Evolutionary conservation across 2,888 invertebrate species (phyloP).

Genomic region (Drosophila limbata): DNA sequence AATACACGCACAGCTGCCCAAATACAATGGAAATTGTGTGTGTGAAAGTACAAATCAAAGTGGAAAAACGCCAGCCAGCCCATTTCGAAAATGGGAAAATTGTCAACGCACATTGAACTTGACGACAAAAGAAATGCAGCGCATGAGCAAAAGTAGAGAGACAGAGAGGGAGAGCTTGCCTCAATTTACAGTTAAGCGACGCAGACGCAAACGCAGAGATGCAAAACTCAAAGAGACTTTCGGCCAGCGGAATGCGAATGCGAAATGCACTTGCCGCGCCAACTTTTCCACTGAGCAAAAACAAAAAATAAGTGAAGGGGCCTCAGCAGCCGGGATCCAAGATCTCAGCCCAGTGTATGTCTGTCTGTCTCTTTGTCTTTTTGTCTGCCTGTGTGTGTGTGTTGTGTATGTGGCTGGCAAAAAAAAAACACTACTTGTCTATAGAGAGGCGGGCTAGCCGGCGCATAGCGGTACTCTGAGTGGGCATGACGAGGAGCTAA

Average conservation of each 20-base stretch:
- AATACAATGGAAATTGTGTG: slow-evolving; percentile 60
- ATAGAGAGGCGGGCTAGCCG: slow-evolving; percentile 46
- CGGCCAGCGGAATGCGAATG: slow-evolving; percentile 76
- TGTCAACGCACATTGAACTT: slow-evolving; percentile 82
- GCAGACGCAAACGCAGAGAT: slow-evolving; percentile 61
- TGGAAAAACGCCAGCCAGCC: slow-evolving; percentile 63
- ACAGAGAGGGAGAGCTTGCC: slow-evolving; percentile 51
- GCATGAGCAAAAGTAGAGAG: background rate
- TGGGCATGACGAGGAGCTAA: slow-evolving; percentile 69
- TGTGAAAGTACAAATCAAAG: slow-evolving; percentile 67
- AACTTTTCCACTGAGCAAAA: slow-evolving; percentile 68
- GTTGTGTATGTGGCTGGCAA: slow-evolving; percentile 18
- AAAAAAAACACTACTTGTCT: slow-evolving; percentile 23
- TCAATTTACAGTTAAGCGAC: slow-evolving; percentile 75
- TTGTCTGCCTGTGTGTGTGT: slow-evolving; percentile 37
- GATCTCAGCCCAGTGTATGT: slow-evolving; percentile 24
- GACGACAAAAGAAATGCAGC: slow-evolving; percentile 69
- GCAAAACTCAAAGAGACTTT: slow-evolving; percentile 78
- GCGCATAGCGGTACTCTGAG: slow-evolving; percentile 75
- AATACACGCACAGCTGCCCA: slow-evolving; percentile 73
- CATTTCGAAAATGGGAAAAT: slow-evolving; percentile 75
- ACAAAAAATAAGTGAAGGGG: slow-evolving; percentile 75
- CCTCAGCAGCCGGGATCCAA: slow-evolving; percentile 55
- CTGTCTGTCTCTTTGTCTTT: slow-evolving; percentile 23
- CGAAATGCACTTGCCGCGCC: slow-evolving; percentile 76